phyloP scores from a whole-genome alignment of 2,888 invertebrate species.

The Mythimna loreyi region DNA sequence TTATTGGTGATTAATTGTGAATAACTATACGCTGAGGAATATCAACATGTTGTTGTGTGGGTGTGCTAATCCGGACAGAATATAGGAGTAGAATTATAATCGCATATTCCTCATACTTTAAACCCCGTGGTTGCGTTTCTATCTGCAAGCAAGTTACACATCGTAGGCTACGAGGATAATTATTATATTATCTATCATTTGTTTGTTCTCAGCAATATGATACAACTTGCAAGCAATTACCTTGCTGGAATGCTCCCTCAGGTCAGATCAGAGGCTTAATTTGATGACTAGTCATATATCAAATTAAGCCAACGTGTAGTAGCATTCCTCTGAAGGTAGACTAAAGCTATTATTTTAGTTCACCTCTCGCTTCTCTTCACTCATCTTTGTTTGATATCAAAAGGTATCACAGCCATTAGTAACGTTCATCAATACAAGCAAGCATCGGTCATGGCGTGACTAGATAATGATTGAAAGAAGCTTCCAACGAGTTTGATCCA shows the following conservation, averaged over 20 bases:
- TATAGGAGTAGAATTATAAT: too few relatives aligned
- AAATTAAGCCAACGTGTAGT: not conserved
- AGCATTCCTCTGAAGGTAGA: too few relatives aligned
- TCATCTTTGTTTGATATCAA: conserved; percentile 28
- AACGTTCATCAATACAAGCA: conserved; percentile 62
- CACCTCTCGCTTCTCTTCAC: not conserved
- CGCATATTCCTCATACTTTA: too few relatives aligned
- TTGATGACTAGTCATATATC: too few relatives aligned
- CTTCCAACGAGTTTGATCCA: conserved; percentile 60
- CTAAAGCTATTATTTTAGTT: not conserved
- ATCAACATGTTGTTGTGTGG: not conserved
- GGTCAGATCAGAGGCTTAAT: not conserved
- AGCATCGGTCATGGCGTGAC: conserved; percentile 66
- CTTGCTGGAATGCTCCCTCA: too few relatives aligned
- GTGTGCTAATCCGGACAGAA: too few relatives aligned
- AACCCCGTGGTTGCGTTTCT: too few relatives aligned
- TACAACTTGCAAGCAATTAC: too few relatives aligned
- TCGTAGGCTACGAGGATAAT: too few relatives aligned
- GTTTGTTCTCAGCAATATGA: too few relatives aligned
- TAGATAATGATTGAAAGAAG: conserved; percentile 74
- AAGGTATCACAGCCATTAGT: conserved; percentile 54
- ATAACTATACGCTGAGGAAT: not conserved
- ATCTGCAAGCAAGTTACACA: too few relatives aligned
- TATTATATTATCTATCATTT: too few relatives aligned
- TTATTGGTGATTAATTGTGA: not conserved